Evolutionary conservation across 2,113 vertebrate species (phyloP).

Genomic region (Platichthys stellatus): DNA sequence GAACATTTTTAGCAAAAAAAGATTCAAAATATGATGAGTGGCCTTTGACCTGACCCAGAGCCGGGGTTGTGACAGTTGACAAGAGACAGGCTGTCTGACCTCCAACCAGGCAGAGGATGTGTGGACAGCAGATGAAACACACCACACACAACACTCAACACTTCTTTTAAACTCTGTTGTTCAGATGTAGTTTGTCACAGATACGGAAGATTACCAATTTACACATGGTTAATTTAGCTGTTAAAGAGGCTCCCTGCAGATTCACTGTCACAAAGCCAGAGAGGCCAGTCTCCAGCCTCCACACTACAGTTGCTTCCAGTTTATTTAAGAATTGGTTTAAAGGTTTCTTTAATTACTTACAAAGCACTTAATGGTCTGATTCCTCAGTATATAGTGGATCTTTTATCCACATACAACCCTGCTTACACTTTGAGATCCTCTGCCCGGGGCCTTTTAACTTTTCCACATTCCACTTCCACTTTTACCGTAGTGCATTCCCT

Average conservation of each 20-base stretch:
- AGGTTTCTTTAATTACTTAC: no score
- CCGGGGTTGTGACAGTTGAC: neutral
- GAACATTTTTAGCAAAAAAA: slow-evolving; percentile 18
- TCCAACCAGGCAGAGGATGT: neutral
- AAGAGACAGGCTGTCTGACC: slow-evolving; percentile 20
- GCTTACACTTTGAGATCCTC: no score
- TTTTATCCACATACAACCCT: no score
- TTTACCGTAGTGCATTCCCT: no score
- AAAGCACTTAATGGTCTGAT: neutral
- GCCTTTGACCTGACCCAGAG: slow-evolving; percentile 17
- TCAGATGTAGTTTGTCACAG: no score
- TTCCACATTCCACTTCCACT: no score
- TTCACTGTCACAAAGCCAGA: neutral
- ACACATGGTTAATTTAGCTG: no score
- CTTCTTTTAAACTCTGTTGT: neutral
- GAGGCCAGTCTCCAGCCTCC: neutral
- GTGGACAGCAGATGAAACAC: neutral
- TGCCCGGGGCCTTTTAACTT: no score
- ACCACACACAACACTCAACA: slow-evolving; percentile 1
- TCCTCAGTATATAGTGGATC: neutral
- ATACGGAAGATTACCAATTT: no score
- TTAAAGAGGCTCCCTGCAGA: no score
- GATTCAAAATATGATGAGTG: neutral
- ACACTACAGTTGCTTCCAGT: no score
- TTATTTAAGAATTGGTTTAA: no score